phyloP scores from a whole-genome alignment of 2,797 vertebrate species.

The Sylvia borin region DNA sequence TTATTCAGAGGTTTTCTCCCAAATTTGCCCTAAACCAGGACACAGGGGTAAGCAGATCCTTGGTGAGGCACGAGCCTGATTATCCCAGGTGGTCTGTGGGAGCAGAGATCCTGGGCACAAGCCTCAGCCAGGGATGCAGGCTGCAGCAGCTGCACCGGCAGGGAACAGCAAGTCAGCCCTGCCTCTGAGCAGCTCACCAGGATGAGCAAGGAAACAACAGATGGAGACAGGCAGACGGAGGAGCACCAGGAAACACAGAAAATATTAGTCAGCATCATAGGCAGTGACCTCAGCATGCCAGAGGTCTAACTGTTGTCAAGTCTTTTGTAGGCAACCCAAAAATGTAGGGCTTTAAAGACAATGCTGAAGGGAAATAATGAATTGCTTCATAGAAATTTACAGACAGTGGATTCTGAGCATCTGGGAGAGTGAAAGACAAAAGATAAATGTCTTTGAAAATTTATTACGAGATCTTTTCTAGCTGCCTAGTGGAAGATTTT shows the following conservation, averaged over 20 bases:
- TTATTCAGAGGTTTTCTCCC: too few species aligned
- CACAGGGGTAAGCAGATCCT: background rate
- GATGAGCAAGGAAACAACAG: constrained; percentile 33
- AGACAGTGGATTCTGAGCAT: background rate
- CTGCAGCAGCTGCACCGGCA: background rate
- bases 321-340: background rate
- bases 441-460: background rate
- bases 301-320: constrained; percentile 36
- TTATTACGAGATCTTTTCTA: background rate
- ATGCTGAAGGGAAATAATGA: background rate
- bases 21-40: too few species aligned
- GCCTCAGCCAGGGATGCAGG: accelerated
- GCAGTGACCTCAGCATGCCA: constrained; percentile 54
- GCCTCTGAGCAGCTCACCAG: background rate
- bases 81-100: accelerated
- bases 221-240: constrained; percentile 56
- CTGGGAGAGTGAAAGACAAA: background rate
- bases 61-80: accelerated
- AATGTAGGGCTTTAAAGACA: background rate
- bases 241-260: constrained; percentile 60
- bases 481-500: background rate
- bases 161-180: background rate
- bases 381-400: background rate
- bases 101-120: background rate
- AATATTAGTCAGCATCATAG: constrained; percentile 67